Conservation (phyloP, 92 coral and sea anemone species). For the Chrysogorgia sp. region DNA sequence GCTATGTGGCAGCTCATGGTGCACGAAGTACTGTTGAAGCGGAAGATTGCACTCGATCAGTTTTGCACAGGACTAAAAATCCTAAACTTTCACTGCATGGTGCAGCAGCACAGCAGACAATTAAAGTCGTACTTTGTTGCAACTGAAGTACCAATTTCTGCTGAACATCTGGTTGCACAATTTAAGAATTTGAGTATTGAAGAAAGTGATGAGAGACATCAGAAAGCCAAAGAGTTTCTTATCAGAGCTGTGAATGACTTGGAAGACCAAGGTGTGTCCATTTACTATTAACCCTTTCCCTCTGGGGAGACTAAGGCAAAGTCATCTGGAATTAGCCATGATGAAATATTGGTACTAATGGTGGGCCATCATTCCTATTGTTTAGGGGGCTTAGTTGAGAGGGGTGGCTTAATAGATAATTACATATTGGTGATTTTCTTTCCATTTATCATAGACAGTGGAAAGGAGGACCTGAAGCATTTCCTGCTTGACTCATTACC, state of each 20-base stretch:
- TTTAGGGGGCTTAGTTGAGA: neutral
- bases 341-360: neutral
- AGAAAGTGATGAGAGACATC: neutral
- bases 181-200: neutral
- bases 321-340: neutral
- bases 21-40: neutral
- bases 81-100: neutral
- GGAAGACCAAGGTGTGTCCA: neutral
- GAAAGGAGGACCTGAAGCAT: no score
- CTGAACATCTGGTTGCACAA: neutral
- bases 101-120: neutral
- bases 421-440: neutral
- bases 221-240: neutral
- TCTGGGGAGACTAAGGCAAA: neutral
- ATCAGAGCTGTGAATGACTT: neutral
- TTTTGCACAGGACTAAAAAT: neutral
- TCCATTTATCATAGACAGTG: no score
- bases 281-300: neutral
- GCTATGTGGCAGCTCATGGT: neutral
- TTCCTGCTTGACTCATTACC: slow-evolving; percentile 21
- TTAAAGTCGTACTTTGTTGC: neutral
- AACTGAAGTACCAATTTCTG: no score
- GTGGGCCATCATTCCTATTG: neutral
- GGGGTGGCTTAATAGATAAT: no score
- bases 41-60: neutral